A percentile compares a stretch with the other conserved stretches of the same genome.
Conservation (phyloP, 2,888 invertebrate genomes). For the Heliconius hortense region DNA sequence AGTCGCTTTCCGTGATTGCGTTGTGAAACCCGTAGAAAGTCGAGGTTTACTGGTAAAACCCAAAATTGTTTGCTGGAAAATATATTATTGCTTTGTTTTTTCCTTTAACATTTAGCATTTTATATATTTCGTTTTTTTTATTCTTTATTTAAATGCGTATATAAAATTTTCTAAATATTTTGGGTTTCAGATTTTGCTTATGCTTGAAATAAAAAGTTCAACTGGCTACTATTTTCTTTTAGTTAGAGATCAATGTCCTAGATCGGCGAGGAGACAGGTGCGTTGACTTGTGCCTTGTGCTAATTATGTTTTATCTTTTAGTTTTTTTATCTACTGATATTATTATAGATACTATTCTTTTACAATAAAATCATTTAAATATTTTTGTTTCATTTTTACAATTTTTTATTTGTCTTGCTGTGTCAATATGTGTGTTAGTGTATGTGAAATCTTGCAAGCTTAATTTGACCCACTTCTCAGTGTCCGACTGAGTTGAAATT, state of each 20-base stretch:
- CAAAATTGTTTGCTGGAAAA: conserved; percentile 15
- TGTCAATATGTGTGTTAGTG: no score
- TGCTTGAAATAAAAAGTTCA: background rate
- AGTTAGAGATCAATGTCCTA: background rate
- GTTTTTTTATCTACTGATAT: background rate
- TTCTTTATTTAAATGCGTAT: background rate
- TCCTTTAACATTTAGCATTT: background rate
- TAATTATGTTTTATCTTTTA: conserved; percentile 1
- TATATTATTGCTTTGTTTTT: background rate
- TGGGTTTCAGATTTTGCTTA: no score
- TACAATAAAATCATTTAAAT: background rate
- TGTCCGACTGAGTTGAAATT: no score
- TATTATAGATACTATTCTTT: background rate
- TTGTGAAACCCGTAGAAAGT: conserved; percentile 58
- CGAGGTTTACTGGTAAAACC: conserved; percentile 23
- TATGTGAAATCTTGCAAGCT: no score
- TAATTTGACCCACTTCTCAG: no score
- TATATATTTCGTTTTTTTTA: background rate
- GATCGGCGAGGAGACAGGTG: background rate
- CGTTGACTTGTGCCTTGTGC: background rate
- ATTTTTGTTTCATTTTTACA: no score
- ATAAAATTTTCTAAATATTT: no score
- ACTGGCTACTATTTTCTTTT: background rate
- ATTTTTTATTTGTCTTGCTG: no score
- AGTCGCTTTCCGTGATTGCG: conserved; percentile 45